Percentiles rank a stretch among this genome's conserved stretches.
These are phyloP conservation scores for Zaprionus davidi DNA, from an alignment of 1,140 invertebrate species.

Conservation along the genomic window DNA sequence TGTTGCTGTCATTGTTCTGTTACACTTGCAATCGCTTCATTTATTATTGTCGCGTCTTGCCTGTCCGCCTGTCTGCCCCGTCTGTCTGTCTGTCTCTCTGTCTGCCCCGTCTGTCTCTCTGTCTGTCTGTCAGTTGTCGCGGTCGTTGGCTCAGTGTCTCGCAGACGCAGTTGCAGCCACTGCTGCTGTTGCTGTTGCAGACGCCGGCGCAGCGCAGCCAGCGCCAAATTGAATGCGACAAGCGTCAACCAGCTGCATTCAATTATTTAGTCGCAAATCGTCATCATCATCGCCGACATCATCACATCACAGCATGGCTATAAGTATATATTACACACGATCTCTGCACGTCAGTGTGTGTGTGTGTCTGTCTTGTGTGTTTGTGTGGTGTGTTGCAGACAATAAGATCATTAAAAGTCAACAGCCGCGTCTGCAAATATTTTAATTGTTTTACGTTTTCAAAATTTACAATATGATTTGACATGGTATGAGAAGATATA, in stretches of 20 bases:
- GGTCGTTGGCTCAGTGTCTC: slow-evolving; percentile 77
- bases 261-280: slow-evolving; percentile 81
- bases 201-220: slow-evolving; percentile 55
- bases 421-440: slow-evolving; percentile 78
- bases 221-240: slow-evolving; percentile 80
- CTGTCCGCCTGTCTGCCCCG: slow-evolving; percentile 40
- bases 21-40: slow-evolving; percentile 83
- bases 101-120: slow-evolving; percentile 11
- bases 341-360: slow-evolving; percentile 2
- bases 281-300: slow-evolving; percentile 58
- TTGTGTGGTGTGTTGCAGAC: slow-evolving; percentile 58
- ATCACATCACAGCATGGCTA: slow-evolving; percentile 34
- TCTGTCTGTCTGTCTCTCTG: slow-evolving; percentile 10
- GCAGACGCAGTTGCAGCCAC: slow-evolving; percentile 47
- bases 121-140: slow-evolving; percentile 64
- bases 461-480: slow-evolving; percentile 17
- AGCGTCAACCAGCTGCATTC: slow-evolving; percentile 80
- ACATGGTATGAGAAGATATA: slow-evolving; percentile 10
- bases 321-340: slow-evolving; percentile 50
- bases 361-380: background rate
- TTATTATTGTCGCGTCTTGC: slow-evolving; percentile 73
- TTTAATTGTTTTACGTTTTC: slow-evolving; percentile 75
- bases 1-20: slow-evolving; percentile 83
- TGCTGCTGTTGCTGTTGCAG: slow-evolving; percentile 17
- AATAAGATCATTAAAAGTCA: slow-evolving; percentile 82